A percentile compares a stretch with the other conserved stretches of the same genome.
Evolutionary conservation across 2,113 vertebrate species (phyloP).

Genomic region (Mus pahari): DNA sequence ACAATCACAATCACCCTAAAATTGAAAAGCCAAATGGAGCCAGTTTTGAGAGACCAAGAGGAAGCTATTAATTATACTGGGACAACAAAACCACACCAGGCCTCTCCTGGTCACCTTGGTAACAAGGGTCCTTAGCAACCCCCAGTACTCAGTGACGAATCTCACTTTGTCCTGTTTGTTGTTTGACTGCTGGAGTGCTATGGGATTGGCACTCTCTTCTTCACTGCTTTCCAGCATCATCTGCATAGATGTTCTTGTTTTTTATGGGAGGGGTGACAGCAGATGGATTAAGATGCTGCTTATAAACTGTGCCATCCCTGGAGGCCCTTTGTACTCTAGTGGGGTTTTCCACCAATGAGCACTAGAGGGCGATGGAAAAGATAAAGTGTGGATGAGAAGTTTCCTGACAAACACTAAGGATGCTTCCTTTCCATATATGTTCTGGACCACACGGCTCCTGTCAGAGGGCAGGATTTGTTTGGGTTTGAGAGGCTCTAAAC

Average conservation of each 20-base stretch:
- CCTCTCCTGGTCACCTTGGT: background rate
- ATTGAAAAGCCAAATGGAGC: slow-evolving; percentile 39
- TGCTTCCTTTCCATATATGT: background rate
- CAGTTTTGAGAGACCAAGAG: slow-evolving; percentile 21
- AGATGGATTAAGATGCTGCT: background rate
- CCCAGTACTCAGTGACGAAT: background rate
- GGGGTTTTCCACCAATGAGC: background rate
- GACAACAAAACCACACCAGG: background rate
- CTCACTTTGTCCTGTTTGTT: background rate
- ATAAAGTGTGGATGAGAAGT: background rate
- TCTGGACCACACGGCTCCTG: background rate
- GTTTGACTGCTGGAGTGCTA: background rate
- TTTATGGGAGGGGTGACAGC: background rate
- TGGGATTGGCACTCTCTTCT: background rate
- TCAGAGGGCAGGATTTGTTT: background rate
- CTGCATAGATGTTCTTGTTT: background rate
- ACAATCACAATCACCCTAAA: background rate
- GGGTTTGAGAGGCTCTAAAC: background rate
- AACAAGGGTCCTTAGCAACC: background rate
- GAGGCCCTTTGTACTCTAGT: background rate
- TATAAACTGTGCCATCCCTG: background rate
- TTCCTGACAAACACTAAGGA: background rate
- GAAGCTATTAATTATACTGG: background rate
- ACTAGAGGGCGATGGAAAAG: background rate
- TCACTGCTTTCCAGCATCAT: background rate